Evolutionary conservation across 2,888 invertebrate species (phyloP).

Genomic region (Troglohyphantes excavatus): DNA sequence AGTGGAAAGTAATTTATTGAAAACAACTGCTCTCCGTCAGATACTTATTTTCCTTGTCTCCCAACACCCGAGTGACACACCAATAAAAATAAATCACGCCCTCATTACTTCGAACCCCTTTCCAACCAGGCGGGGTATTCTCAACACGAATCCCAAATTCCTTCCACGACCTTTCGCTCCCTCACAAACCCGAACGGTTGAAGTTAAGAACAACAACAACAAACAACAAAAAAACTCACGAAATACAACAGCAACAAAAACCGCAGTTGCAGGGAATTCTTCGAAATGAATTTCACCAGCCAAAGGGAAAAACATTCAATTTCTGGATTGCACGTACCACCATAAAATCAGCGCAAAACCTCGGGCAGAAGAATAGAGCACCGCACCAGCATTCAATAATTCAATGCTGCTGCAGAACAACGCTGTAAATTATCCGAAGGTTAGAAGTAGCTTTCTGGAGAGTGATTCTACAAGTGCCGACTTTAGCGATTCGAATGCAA

Average conservation of each 20-base stretch:
- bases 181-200: not conserved
- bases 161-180: not conserved
- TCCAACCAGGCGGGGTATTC: not conserved
- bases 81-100: not conserved
- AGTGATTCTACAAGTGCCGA: not conserved
- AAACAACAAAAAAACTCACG: too few species aligned
- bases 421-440: conserved; percentile 25
- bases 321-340: conserved; percentile 53
- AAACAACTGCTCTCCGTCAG: not conserved
- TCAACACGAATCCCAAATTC: not conserved
- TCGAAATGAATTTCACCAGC: conserved; percentile 42
- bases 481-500: not conserved
- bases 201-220: not conserved
- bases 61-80: not conserved
- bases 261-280: too few species aligned
- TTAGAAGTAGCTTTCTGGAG: too few species aligned
- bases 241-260: too few species aligned
- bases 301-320: conserved; percentile 33
- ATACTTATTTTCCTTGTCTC: not conserved
- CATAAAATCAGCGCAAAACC: conserved; percentile 56
- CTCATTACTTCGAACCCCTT: not conserved
- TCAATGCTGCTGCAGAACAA: conserved; percentile 31
- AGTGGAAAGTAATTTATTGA: not conserved
- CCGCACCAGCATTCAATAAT: conserved; percentile 31
- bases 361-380: not conserved